phyloP scores from a whole-genome alignment of 2,888 invertebrate genomes.

The Andricus curvator region DNA sequence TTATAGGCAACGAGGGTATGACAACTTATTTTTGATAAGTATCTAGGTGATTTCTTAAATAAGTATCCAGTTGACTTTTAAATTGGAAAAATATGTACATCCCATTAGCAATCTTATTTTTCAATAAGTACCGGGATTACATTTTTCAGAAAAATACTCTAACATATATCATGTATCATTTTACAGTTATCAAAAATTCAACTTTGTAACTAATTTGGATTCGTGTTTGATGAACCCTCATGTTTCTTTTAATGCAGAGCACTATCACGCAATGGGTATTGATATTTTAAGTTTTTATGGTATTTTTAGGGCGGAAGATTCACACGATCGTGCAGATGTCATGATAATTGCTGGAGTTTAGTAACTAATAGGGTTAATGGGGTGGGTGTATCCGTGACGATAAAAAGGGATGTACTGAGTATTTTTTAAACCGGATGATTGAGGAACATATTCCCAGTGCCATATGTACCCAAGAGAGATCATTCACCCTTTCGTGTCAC shows the following conservation, averaged over 20 bases:
- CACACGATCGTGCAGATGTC: slow-evolving; percentile 54
- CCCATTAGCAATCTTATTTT: no score
- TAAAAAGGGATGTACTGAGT: slow-evolving; percentile 40
- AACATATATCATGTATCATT: no score
- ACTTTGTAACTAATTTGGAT: background rate
- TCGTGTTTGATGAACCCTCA: background rate
- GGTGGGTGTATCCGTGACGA: slow-evolving; percentile 43
- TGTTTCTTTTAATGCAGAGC: background rate
- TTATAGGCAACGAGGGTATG: no score
- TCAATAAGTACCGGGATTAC: no score
- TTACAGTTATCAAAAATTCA: background rate
- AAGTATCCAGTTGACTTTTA: no score
- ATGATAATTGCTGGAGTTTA: slow-evolving; percentile 49
- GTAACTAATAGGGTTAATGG: slow-evolving; percentile 51
- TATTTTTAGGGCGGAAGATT: slow-evolving; percentile 43
- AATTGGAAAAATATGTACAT: no score
- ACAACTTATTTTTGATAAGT: no score
- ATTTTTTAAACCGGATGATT: slow-evolving; percentile 44
- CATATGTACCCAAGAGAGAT: slow-evolving; percentile 5
- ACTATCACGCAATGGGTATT: slow-evolving; percentile 36
- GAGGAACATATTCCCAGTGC: slow-evolving; percentile 28
- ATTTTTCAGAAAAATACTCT: no score
- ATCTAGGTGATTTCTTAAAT: no score
- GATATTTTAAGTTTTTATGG: background rate
- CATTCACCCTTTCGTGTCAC: background rate